Evolutionary conservation across 2,888 invertebrate genomes (phyloP).

Genomic region (Lasioglossum vierecki): DNA sequence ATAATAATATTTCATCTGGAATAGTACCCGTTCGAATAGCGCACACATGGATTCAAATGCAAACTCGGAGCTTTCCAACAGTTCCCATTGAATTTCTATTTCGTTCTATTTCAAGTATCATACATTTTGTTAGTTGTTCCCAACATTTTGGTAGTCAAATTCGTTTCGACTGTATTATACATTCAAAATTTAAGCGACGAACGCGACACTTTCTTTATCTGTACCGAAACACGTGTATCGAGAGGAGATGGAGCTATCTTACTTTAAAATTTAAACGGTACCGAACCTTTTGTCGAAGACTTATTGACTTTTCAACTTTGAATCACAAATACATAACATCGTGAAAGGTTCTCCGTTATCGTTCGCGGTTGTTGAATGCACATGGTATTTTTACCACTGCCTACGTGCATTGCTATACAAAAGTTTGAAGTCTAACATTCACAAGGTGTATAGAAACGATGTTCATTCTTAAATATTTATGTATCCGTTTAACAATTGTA

Average conservation of each 20-base stretch:
- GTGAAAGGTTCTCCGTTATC: conserved; percentile 10
- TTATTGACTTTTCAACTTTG: conserved; percentile 27
- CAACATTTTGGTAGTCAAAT: conserved; percentile 33
- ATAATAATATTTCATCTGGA: background rate
- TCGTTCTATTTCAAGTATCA: background rate
- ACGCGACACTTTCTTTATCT: conserved; percentile 4
- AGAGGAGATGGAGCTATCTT: conserved; percentile 12
- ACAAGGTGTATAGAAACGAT: too few species aligned
- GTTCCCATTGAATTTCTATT: background rate
- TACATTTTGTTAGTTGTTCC: too few species aligned
- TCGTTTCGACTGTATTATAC: background rate
- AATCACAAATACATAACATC: conserved; percentile 3
- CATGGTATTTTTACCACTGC: background rate
- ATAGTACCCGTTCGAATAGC: background rate
- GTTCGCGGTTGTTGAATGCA: background rate
- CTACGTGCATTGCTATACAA: background rate
- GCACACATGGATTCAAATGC: background rate
- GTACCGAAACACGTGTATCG: background rate
- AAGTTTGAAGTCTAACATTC: background rate
- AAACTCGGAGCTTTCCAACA: background rate
- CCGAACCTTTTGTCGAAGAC: conserved; percentile 19
- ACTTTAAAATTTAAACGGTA: conserved; percentile 32
- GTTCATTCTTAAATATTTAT: too few species aligned
- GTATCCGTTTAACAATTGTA: too few species aligned
- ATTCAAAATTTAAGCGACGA: conserved; percentile 6